A percentile compares a stretch with the other conserved stretches of the same genome.
Conservation (phyloP, 2,113 vertebrate species). For the Pristiophorus japonicus region DNA sequence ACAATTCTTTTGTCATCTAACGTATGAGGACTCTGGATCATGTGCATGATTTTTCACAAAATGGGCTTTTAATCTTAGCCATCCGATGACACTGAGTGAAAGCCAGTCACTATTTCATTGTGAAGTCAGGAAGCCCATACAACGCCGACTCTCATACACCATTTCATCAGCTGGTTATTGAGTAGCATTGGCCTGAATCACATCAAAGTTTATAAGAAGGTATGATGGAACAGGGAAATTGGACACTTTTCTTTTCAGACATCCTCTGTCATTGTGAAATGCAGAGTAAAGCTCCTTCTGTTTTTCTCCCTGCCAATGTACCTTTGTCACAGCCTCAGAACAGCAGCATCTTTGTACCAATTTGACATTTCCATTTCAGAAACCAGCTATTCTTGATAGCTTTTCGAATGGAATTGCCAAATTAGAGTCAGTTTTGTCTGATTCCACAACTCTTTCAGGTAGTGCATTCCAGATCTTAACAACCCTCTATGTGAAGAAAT, state of each 20-base stretch:
- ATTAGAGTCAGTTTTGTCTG: too few relatives aligned
- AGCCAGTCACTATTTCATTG: neutral
- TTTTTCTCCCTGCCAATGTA: neutral
- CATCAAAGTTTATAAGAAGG: neutral
- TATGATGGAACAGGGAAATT: neutral
- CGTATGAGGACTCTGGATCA: neutral
- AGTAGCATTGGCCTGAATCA: neutral
- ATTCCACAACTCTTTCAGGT: too few relatives aligned
- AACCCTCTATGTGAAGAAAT: too few relatives aligned
- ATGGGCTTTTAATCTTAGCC: neutral
- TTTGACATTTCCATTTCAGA: neutral
- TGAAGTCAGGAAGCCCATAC: neutral
- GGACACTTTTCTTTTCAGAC: neutral
- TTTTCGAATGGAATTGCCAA: neutral
- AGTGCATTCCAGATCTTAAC: too few relatives aligned
- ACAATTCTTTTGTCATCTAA: neutral
- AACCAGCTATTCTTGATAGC: neutral
- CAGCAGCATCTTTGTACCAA: neutral
- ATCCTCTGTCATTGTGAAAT: neutral
- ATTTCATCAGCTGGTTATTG: neutral
- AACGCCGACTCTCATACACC: neutral
- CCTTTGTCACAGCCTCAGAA: neutral
- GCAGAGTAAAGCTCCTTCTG: neutral
- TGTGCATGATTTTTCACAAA: neutral
- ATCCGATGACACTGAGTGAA: neutral